Evolutionary conservation across 92 coral and sea anemone genomes (phyloP).

Genomic region (Bergia puertoricense): DNA sequence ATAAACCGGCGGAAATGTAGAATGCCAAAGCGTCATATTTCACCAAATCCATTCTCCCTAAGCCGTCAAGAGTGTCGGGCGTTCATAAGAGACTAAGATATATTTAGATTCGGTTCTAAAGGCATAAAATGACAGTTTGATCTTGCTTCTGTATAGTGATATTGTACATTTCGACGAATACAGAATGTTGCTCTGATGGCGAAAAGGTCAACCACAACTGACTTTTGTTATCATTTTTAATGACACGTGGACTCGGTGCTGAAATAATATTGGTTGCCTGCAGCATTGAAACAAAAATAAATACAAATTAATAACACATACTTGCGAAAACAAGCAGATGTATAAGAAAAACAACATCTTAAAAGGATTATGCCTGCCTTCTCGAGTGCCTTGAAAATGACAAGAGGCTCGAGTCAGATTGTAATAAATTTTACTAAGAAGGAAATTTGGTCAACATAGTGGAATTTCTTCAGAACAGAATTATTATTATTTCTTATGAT

Average conservation of each 20-base stretch:
- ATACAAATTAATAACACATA: background rate
- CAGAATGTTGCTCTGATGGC: background rate
- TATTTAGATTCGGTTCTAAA: background rate
- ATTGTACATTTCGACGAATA: background rate
- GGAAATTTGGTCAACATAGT: no score
- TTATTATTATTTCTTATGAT: no score
- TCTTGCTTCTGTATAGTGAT: background rate
- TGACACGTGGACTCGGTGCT: background rate
- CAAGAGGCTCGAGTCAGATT: no score
- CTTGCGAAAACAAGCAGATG: background rate
- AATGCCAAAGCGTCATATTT: slow-evolving; percentile 64
- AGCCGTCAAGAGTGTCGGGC: background rate
- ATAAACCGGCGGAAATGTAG: slow-evolving; percentile 74
- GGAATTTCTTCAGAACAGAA: no score
- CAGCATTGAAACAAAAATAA: background rate
- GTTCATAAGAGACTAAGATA: background rate
- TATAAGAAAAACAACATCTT: no score
- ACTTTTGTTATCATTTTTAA: background rate
- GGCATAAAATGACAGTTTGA: background rate
- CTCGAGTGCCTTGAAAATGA: no score
- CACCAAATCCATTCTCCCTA: slow-evolving; percentile 26
- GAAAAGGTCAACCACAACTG: slow-evolving; percentile 12
- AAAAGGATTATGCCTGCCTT: no score
- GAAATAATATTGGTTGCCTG: background rate
- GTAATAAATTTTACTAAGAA: no score